Conservation (phyloP, 1,140 invertebrate genomes). For the Chrysoperla carnea region DNA sequence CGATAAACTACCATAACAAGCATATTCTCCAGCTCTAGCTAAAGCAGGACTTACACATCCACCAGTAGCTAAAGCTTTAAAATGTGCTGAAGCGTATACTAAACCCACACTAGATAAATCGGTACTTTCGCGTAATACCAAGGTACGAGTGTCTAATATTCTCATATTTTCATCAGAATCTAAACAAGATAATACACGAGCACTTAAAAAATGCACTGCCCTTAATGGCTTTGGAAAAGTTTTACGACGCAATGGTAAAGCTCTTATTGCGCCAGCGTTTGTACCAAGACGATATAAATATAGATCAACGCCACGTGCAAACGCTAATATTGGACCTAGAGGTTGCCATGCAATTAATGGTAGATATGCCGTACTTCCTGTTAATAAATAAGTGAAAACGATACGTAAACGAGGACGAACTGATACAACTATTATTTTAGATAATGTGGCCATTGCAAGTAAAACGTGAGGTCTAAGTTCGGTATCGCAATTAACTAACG, state of each 20-base stretch:
- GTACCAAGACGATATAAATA: slow-evolving; percentile 64
- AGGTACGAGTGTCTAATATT: slow-evolving; percentile 73
- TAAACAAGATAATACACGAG: slow-evolving; percentile 64
- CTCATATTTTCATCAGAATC: slow-evolving; percentile 75
- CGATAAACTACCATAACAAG: slow-evolving; percentile 80
- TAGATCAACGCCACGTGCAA: slow-evolving; percentile 59
- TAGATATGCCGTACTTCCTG: slow-evolving; percentile 45
- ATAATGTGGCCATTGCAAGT: slow-evolving; percentile 82
- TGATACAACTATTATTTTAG: slow-evolving; percentile 80
- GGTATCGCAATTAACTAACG: slow-evolving; percentile 52
- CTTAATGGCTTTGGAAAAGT: slow-evolving; percentile 47
- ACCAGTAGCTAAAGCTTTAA: slow-evolving; percentile 67
- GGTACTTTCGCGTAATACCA: slow-evolving; percentile 65
- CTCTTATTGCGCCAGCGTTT: slow-evolving; percentile 31
- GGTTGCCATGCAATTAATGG: slow-evolving; percentile 88
- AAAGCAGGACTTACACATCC: slow-evolving; percentile 41
- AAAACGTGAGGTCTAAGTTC: slow-evolving; percentile 58
- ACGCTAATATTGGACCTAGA: slow-evolving; percentile 74
- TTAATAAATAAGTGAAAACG: slow-evolving; percentile 41
- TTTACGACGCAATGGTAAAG: slow-evolving; percentile 48
- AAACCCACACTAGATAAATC: slow-evolving; percentile 71
- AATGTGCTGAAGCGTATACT: slow-evolving; percentile 83
- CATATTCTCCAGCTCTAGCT: slow-evolving; percentile 51
- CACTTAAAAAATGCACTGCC: slow-evolving; percentile 76
- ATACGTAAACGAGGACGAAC: slow-evolving; percentile 51